Conservation (phyloP, 2,113 vertebrate genomes). For the Xiphophorus maculatus region DNA sequence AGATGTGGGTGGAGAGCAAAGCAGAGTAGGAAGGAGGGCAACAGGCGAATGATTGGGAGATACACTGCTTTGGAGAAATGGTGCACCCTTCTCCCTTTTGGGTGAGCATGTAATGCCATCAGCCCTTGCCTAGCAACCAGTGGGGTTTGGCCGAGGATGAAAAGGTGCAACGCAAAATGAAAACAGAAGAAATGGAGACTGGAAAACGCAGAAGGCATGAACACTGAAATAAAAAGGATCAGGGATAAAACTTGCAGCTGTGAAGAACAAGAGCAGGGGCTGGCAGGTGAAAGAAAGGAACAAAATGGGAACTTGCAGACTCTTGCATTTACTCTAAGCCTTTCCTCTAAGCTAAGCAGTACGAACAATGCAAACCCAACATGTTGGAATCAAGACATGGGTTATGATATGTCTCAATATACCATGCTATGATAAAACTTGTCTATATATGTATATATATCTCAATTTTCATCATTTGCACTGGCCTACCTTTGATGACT, state of each 20-base stretch:
- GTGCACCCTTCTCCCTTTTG: constrained; percentile 77
- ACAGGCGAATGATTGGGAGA: constrained; percentile 79
- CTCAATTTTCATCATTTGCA: constrained; percentile 21
- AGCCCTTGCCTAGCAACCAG: constrained; percentile 83
- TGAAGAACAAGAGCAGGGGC: constrained; percentile 55
- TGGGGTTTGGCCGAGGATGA: constrained; percentile 70
- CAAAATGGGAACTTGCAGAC: constrained; percentile 44
- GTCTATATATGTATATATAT: neutral
- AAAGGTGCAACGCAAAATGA: constrained; percentile 38
- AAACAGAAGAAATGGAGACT: constrained; percentile 46
- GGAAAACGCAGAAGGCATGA: constrained; percentile 28
- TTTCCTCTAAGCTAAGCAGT: constrained; percentile 39
- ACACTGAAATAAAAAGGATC: constrained; percentile 26
- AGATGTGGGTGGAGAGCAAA: constrained; percentile 37
- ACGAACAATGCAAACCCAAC: constrained; percentile 63
- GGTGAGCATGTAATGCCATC: constrained; percentile 69
- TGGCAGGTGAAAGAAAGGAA: constrained; percentile 64
- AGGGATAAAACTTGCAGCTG: constrained; percentile 56
- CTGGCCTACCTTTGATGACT: constrained; percentile 42
- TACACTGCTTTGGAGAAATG: constrained; percentile 81
- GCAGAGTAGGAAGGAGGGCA: constrained; percentile 40
- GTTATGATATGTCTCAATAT: constrained; percentile 2
- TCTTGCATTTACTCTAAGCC: constrained; percentile 37
- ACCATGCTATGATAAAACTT: neutral
- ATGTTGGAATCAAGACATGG: constrained; percentile 51